A percentile compares a stretch with the other conserved stretches of the same genome.
These are phyloP conservation scores for Labia minor DNA, from an alignment of 2,888 invertebrate genomes.

Conservation along the genomic window DNA sequence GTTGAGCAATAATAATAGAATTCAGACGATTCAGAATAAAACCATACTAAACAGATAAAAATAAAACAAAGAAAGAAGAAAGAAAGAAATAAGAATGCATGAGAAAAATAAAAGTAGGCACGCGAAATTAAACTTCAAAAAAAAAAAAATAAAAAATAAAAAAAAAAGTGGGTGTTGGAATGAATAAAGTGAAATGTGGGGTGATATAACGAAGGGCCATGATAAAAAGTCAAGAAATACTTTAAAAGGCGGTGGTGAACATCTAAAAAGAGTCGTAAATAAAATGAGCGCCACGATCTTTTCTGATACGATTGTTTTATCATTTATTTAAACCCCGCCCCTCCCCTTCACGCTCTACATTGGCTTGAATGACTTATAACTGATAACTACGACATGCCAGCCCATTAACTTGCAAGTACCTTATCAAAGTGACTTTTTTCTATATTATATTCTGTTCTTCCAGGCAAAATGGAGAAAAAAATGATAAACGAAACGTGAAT, in stretches of 20 bases:
- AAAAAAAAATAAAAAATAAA: neutral
- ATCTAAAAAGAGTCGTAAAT: neutral
- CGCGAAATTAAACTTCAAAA: slow-evolving; percentile 8
- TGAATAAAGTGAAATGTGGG: no score
- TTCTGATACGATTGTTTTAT: slow-evolving; percentile 1
- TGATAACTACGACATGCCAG: neutral
- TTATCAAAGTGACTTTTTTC: neutral
- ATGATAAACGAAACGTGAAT: neutral
- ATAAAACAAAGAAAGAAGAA: neutral
- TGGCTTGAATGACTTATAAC: neutral
- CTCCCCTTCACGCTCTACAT: no score
- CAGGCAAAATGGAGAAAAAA: neutral
- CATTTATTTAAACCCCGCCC: neutral
- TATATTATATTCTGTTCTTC: neutral
- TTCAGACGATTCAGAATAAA: neutral
- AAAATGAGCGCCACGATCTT: neutral
- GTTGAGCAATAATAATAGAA: no score
- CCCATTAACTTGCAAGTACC: neutral
- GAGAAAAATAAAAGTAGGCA: slow-evolving; percentile 6
- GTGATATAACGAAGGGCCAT: neutral
- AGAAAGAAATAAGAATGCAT: no score
- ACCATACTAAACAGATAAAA: neutral
- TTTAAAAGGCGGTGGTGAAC: neutral
- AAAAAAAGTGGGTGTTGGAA: no score
- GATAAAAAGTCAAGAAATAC: neutral